phyloP scores from a whole-genome alignment of 92 coral and sea anemone species.

The Zoanthus gigantus region DNA sequence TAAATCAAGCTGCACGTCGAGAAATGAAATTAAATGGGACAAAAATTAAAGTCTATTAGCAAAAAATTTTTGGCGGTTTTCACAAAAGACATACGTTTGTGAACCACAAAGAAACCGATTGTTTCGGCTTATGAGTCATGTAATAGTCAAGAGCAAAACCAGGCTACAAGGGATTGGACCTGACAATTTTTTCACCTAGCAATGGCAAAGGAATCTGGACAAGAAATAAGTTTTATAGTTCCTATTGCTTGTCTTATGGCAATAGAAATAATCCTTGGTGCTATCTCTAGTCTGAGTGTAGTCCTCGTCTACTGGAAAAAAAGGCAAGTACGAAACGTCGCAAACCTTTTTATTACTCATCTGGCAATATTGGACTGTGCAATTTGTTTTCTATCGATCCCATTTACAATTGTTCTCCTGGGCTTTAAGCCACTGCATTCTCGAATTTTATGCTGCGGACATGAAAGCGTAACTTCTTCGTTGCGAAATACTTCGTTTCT shows the following conservation, averaged over 20 bases:
- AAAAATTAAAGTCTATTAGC: conserved; percentile 2
- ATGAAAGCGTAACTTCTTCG: conserved; percentile 81
- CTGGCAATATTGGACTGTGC: conserved; percentile 74
- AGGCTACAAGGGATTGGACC: background rate
- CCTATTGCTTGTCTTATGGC: conserved; percentile 55
- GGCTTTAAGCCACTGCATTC: conserved; percentile 61
- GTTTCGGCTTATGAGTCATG: background rate
- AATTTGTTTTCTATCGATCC: conserved; percentile 65
- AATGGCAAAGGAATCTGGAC: background rate
- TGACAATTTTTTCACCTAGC: background rate
- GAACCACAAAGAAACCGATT: background rate
- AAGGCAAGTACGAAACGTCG: conserved; percentile 75
- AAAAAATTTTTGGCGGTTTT: background rate
- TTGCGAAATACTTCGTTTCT: conserved; percentile 81
- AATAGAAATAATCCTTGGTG: conserved; percentile 71
- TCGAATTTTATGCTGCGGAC: conserved; percentile 70
- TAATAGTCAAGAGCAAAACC: background rate
- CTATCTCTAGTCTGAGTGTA: conserved; percentile 65
- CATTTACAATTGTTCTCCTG: conserved; percentile 72
- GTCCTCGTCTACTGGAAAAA: conserved; percentile 76
- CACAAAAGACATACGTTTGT: background rate
- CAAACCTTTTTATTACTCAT: conserved; percentile 78
- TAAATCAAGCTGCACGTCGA: conserved; percentile 6
- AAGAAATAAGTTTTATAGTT: conserved; percentile 29
- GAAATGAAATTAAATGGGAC: background rate